phyloP scores from a whole-genome alignment of 2,113 vertebrate genomes.

The Sminthopsis crassicaudata region DNA sequence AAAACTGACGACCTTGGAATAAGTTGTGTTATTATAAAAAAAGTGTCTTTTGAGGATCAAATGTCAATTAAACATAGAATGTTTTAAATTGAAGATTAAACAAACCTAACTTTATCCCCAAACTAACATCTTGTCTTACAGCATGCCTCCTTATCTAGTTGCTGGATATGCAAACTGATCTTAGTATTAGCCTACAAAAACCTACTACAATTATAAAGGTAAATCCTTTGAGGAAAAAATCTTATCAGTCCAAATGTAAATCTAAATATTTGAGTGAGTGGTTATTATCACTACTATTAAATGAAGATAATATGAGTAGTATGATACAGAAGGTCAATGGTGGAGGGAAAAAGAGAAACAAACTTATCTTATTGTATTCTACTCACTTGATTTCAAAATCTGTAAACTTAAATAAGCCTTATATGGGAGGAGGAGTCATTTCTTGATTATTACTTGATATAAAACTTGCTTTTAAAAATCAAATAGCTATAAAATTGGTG shows the following conservation, averaged over 20 bases:
- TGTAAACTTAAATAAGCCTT: constrained; percentile 16
- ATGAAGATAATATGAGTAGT: neutral
- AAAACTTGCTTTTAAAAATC: constrained; percentile 22
- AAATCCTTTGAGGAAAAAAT: neutral
- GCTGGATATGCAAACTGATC: constrained; percentile 28
- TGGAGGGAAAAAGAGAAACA: constrained; percentile 11
- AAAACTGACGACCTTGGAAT: constrained; percentile 25
- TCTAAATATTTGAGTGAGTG: neutral
- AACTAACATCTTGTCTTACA: constrained; percentile 26
- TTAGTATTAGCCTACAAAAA: constrained; percentile 37
- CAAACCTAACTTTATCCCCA: constrained; percentile 62
- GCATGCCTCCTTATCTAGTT: constrained; percentile 54
- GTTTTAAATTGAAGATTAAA: constrained; percentile 56
- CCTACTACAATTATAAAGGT: neutral
- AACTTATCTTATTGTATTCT: constrained; percentile 11
- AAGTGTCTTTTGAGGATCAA: constrained; percentile 32
- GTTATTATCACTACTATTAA: neutral
- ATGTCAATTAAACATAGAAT: constrained; percentile 54
- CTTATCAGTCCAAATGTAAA: neutral
- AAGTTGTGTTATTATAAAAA: constrained; percentile 54
- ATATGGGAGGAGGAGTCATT: constrained; percentile 10
- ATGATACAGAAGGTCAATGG: neutral
- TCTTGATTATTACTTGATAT: constrained; percentile 17
- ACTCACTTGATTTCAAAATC: constrained; percentile 41
- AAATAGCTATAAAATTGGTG: constrained; percentile 23